These are phyloP conservation scores for Drosophila aff. DNA, from an alignment of 1,140 invertebrate genomes.

Conservation along the genomic window DNA sequence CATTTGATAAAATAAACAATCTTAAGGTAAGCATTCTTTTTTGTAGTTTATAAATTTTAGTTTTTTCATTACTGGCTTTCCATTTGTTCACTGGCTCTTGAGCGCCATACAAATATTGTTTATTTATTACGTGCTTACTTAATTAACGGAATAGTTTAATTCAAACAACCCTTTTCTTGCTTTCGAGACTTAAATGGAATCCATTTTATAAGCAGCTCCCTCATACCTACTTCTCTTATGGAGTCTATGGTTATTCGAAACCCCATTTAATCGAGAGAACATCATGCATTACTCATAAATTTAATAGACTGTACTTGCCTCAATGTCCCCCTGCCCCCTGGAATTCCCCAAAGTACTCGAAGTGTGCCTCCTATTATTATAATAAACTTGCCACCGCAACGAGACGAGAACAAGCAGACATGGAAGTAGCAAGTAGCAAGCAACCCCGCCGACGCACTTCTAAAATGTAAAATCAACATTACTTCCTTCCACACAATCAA, in stretches of 20 bases:
- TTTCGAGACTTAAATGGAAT: not conserved
- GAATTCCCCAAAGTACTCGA: slow-evolving; percentile 58
- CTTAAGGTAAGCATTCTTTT: too few relatives aligned
- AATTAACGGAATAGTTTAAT: not conserved
- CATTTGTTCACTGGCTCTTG: too few relatives aligned
- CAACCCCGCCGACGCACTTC: slow-evolving; percentile 48
- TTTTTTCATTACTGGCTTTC: too few relatives aligned
- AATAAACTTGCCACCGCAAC: slow-evolving; percentile 76
- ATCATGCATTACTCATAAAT: slow-evolving; percentile 59
- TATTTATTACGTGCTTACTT: not conserved
- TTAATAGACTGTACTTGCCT: slow-evolving; percentile 59
- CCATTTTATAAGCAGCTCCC: not conserved
- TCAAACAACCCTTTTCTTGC: not conserved
- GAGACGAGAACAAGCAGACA: slow-evolving; percentile 30
- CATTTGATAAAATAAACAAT: too few relatives aligned
- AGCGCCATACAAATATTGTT: not conserved
- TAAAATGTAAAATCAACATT: slow-evolving; percentile 81
- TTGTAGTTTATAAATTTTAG: too few relatives aligned
- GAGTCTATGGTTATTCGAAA: slow-evolving; percentile 23
- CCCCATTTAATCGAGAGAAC: slow-evolving; percentile 52
- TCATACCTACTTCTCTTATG: not conserved
- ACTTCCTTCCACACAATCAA: slow-evolving; percentile 83
- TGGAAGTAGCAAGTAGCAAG: not conserved
- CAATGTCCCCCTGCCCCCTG: not conserved
- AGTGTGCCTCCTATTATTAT: slow-evolving; percentile 77